Conservation (phyloP, 2,888 invertebrate genomes). For the Drosophila villosipedis region DNA sequence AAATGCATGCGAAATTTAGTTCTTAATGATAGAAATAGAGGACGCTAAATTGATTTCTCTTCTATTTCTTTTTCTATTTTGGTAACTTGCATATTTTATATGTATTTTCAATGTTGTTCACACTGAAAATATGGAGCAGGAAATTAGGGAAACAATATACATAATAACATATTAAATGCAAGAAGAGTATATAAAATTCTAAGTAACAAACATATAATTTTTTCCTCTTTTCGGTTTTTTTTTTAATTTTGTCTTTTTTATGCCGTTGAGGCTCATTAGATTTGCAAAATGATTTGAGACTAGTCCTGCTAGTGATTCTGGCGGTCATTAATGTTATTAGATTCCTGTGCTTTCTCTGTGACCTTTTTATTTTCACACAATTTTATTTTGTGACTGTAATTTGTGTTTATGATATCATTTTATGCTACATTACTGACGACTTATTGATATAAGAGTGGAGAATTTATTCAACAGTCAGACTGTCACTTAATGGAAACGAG, state of each 20-base stretch:
- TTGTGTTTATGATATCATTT: conserved; percentile 70
- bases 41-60: not conserved
- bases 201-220: conserved; percentile 6
- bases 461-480: conserved; percentile 19
- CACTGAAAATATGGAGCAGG: no score
- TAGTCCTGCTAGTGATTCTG: conserved; percentile 42
- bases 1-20: not conserved
- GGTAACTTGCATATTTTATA: not conserved
- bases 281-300: conserved; percentile 83
- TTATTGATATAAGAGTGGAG: conserved; percentile 32
- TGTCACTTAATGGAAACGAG: conserved; percentile 16
- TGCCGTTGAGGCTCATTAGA: conserved; percentile 85
- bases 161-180: not conserved
- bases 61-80: not conserved
- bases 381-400: conserved; percentile 50
- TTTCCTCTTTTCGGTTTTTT: conserved; percentile 28
- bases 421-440: conserved; percentile 69
- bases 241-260: conserved; percentile 69
- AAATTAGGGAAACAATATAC: no score
- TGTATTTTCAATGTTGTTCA: not conserved
- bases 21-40: not conserved
- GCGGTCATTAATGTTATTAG: conserved; percentile 79
- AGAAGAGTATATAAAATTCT: conserved; percentile 16
- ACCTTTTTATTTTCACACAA: conserved; percentile 65
- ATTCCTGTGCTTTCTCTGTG: conserved; percentile 51